Percentiles rank a stretch among this genome's conserved stretches.
Conservation (phyloP, 2,888 invertebrate species). For the Notodonta ziczac region DNA sequence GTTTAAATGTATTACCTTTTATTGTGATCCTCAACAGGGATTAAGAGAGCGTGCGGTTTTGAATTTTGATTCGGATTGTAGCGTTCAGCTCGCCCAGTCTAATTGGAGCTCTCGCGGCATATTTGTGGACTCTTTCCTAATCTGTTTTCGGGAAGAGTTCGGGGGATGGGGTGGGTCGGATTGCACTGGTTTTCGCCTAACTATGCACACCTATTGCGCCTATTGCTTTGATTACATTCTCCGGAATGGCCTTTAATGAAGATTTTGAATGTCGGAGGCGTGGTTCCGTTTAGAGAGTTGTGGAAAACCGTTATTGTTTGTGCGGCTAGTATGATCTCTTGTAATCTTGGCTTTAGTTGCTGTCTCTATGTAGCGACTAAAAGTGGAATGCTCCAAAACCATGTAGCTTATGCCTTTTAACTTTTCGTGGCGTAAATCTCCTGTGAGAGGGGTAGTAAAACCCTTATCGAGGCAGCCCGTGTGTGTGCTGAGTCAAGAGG, state of each 20-base stretch:
- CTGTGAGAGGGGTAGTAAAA: too few relatives aligned
- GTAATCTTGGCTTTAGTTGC: conserved; percentile 6
- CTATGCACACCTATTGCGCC: conserved; percentile 80
- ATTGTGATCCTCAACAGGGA: conserved; percentile 85
- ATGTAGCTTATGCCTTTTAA: too few relatives aligned
- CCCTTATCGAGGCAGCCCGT: too few relatives aligned
- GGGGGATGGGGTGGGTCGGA: conserved; percentile 49
- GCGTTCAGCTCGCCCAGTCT: conserved; percentile 67
- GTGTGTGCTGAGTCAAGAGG: too few relatives aligned
- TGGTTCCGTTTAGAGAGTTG: conserved; percentile 64
- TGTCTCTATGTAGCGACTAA: too few relatives aligned
- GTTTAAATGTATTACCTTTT: conserved; percentile 85
- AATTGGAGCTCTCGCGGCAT: conserved; percentile 70
- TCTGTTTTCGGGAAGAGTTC: conserved; percentile 38
- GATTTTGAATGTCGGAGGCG: conserved; percentile 72
- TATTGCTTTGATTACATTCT: conserved; percentile 81
- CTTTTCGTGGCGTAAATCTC: too few relatives aligned
- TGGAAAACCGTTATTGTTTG: conserved; percentile 51
- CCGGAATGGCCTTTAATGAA: conserved; percentile 76
- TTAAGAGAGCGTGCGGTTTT: conserved; percentile 85
- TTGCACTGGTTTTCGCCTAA: conserved; percentile 58
- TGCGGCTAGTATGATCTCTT: conserved; percentile 35
- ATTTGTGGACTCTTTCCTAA: conserved; percentile 61
- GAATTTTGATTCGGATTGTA: conserved; percentile 84
- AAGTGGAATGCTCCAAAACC: too few relatives aligned